Base-by-base conservation (phyloP, 2,113 vertebrate genomes). In the Poeciliopsis prolifica region DNA sequence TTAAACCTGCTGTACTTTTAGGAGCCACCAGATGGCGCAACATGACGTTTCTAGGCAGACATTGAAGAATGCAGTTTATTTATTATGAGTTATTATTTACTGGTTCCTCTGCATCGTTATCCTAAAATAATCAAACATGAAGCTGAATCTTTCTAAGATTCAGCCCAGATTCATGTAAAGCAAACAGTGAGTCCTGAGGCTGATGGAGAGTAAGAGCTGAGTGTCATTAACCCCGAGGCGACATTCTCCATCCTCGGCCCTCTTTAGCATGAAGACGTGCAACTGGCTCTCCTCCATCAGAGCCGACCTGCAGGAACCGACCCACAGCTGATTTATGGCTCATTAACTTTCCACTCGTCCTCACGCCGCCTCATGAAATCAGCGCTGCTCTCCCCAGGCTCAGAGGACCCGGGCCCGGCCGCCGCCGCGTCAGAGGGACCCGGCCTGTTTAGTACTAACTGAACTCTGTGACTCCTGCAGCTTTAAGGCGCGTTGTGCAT, bases 381-480 rank as follows among this genome's bases (percentile, higher is more conserved):
- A 33, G 6, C 33, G 33, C 33, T 7, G 33, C 33, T 35, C 35
- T 8, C 9, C 9, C 1, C 35, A 35, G 33, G 33, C 33, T 7
- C 33, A 35, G 35, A 8, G 33, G 33, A 28, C 28, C 28, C 28
- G 28, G 28, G 28, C 28, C 28, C 28, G 28, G 29, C 29, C 29
- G 3, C 29, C 29, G 29, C 29, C 29, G 29, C 29, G 29, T 29
- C 29, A 3, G 2, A 29, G 29, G 29, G 29, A 29, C 29, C 29
- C 1, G 29, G 29, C 29, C 29, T 22, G 78, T 88, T 81, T 73
- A 83, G 83, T 67, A 58, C 71, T 68, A 22, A 72, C 81, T 7
- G 14, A 35, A 31, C 89, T 90, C 74, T 81, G 86, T 86, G 76
- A 77, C 77, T 87, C 74, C 79, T 68, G 79, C 87, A 82, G 70